Percentiles rank a stretch among this genome's conserved stretches.
Conservation (phyloP, 2,113 vertebrate species). For the Laticauda laticaudata region DNA sequence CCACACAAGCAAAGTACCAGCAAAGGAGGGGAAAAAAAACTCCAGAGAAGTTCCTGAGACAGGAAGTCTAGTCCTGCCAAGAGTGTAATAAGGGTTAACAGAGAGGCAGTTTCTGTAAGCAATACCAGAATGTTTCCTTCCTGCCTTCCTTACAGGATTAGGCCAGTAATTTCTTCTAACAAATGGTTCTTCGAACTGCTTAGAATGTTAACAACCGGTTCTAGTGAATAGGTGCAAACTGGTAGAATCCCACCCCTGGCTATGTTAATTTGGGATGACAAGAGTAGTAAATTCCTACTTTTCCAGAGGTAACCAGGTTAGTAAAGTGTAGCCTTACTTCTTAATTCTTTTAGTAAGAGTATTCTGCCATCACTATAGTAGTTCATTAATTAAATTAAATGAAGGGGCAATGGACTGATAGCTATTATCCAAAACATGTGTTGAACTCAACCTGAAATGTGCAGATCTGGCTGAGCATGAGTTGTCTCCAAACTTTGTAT, state of each 20-base stretch:
- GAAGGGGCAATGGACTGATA: neutral
- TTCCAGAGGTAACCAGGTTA: neutral
- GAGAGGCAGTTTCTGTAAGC: too few relatives aligned
- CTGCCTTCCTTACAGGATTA: too few relatives aligned
- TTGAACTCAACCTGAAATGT: neutral
- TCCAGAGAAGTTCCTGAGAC: too few relatives aligned
- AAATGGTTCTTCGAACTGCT: too few relatives aligned
- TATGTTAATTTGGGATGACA: neutral
- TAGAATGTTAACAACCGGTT: too few relatives aligned
- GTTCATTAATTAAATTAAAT: neutral
- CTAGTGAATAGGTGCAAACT: too few relatives aligned
- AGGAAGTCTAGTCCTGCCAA: too few relatives aligned
- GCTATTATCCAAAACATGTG: neutral
- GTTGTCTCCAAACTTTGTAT: neutral
- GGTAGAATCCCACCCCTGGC: neutral
- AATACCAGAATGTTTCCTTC: too few relatives aligned
- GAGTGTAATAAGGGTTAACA: too few relatives aligned
- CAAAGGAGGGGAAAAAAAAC: too few relatives aligned
- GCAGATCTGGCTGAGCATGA: neutral
- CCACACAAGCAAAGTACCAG: too few relatives aligned
- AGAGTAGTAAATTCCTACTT: neutral
- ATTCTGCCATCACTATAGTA: neutral
- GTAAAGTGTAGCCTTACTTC: neutral
- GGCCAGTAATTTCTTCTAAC: too few relatives aligned
- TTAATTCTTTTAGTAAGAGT: neutral